Evolutionary conservation across 37 sponge, comb jelly and placozoan genomes (phyloP).

Genomic region (Spongilla lacustris): DNA sequence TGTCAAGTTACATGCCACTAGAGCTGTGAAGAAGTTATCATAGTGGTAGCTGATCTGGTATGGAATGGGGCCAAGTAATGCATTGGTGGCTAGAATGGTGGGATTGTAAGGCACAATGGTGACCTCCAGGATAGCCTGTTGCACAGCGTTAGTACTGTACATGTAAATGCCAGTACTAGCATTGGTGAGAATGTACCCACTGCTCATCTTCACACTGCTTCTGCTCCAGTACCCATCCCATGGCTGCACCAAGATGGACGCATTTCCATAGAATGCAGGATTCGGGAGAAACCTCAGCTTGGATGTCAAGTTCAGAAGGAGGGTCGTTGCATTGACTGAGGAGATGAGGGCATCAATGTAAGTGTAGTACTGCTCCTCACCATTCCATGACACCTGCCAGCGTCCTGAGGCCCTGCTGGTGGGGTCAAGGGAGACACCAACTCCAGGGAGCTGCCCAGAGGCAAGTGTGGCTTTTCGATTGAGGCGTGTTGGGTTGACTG

Average conservation of each 20-base stretch:
- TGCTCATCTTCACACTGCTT: not conserved
- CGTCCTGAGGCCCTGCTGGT: slow-evolving; percentile 5
- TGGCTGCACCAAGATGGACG: slow-evolving; percentile 37
- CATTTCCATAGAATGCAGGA: slow-evolving; percentile 61
- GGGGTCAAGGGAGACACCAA: slow-evolving; percentile 41
- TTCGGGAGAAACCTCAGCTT: slow-evolving; percentile 65
- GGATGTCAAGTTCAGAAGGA: slow-evolving; percentile 63
- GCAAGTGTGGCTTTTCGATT: slow-evolving; percentile 7
- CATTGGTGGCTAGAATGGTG: not conserved
- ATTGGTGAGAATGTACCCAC: slow-evolving; percentile 28
- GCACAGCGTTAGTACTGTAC: slow-evolving; percentile 2
- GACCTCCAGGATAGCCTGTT: slow-evolving; percentile 7
- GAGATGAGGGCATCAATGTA: slow-evolving; percentile 41
- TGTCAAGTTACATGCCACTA: slow-evolving; percentile 11
- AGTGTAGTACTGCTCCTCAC: slow-evolving; percentile 38
- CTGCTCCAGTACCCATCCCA: slow-evolving; percentile 80
- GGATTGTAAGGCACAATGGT: slow-evolving; percentile 41
- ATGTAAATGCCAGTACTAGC: not conserved
- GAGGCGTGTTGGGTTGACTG: slow-evolving; percentile 40
- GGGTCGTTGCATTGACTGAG: not conserved
- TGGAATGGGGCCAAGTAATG: slow-evolving; percentile 57
- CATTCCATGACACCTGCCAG: slow-evolving; percentile 79
- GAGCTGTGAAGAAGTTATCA: slow-evolving; percentile 59
- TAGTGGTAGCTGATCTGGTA: slow-evolving; percentile 64
- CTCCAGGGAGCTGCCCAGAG: slow-evolving; percentile 61